Evolutionary conservation across 2,113 vertebrate genomes (phyloP).

Genomic region (Actenoides lindsayi): DNA sequence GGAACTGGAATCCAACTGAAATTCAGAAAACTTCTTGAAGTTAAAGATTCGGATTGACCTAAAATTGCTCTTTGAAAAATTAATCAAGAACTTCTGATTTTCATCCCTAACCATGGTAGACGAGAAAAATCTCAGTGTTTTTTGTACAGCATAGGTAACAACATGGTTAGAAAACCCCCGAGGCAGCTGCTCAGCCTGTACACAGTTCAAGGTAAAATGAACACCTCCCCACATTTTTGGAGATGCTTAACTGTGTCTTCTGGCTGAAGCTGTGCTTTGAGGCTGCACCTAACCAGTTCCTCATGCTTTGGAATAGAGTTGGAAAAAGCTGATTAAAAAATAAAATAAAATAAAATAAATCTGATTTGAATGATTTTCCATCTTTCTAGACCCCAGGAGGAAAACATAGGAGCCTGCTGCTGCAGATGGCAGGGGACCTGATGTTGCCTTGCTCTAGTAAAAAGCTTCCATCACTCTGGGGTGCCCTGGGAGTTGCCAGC

Average conservation of each 20-base stretch:
- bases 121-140: neutral
- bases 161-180: neutral
- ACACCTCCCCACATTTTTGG: accelerated
- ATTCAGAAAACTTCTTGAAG: neutral
- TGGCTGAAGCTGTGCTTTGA: neutral
- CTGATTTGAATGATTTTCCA: neutral
- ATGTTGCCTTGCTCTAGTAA: neutral
- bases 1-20: neutral
- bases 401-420: accelerated
- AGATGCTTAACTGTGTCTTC: neutral
- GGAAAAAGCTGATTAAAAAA: neutral
- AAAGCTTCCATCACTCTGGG: neutral
- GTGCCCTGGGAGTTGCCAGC: neutral
- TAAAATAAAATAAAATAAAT: neutral
- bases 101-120: neutral
- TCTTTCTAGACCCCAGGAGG: neutral
- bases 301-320: neutral
- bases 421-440: neutral
- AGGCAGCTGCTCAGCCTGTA: neutral
- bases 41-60: neutral
- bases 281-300: neutral
- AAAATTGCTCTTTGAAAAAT: neutral
- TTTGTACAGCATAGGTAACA: neutral
- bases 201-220: neutral
- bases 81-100: neutral